Conservation (phyloP, 2,797 vertebrate species). For the Myiotriccus ornatus region DNA sequence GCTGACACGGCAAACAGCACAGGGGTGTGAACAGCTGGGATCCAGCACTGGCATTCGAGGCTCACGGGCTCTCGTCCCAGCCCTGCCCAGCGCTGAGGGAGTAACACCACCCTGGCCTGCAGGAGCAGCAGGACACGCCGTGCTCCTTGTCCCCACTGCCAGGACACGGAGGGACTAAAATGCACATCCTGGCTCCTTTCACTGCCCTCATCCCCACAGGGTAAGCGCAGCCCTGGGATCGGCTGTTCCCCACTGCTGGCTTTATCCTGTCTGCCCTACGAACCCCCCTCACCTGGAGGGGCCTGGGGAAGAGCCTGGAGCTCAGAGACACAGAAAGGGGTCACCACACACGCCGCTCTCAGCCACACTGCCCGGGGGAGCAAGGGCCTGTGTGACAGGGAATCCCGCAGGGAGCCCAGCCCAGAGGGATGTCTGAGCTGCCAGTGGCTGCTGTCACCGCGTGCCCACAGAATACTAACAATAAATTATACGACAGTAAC, state of each 20-base stretch:
- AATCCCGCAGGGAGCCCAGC: neutral
- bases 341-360: rapidly evolving
- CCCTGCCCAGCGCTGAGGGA: neutral
- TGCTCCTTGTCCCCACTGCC: neutral
- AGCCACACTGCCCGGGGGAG: neutral
- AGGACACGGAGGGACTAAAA: neutral
- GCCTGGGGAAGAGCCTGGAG: neutral
- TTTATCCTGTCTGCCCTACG: neutral
- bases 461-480: neutral
- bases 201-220: neutral
- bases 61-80: neutral
- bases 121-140: neutral
- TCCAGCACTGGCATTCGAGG: neutral
- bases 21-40: rapidly evolving
- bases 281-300: neutral
- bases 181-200: rapidly evolving
- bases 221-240: neutral
- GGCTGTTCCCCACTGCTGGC: rapidly evolving
- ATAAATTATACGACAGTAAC: neutral
- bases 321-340: neutral
- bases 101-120: rapidly evolving
- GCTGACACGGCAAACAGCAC: neutral
- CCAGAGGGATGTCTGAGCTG: neutral
- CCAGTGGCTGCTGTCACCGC: neutral
- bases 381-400: neutral